Base-by-base conservation (phyloP, 2,113 vertebrate species). In the Antechinus stuartii region DNA sequence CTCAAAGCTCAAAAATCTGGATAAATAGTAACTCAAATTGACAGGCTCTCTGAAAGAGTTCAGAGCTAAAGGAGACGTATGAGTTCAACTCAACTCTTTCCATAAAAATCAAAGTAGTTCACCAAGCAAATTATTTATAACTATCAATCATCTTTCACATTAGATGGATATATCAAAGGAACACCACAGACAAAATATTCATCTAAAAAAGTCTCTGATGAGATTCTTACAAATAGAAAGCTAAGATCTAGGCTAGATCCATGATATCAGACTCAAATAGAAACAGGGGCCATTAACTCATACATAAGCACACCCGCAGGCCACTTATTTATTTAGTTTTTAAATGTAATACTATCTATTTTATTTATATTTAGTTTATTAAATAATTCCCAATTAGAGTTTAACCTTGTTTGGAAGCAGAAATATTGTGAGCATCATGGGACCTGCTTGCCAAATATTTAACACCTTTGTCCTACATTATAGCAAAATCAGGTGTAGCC, bases 61-160 rank as follows among this genome's bases (percentile, higher is more conserved):
- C 68, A 76, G 35, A 76, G 5, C 1, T 76, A 76, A 5, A 76
- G 22, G 19, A 42, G 35, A 22, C 16, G 16, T 76, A 25, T n/a
- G 68, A 76, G 68, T 35, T 76, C 68, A 76, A 22, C 4, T 76
- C 68, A 76, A 76, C 68, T 42, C 35, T n/a, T 35, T n/a, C 35
- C 68, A 42, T 76, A 76, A 76, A 76, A 76, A 22, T 76, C 61
- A 55, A 76, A 96, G 89, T 54, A 94, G 97, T 96, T 90, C 92
- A 92, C 52, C 50, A 95, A 92, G 50, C 22, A 92, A 97, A 96
- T 30, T 94, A 76, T 94, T 93, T 95, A 92, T 93, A 96, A 61
- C 90, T 27, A 91, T 19, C 95, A 93, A 96, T 35, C 0, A 0
- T 53, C 93, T 95, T 95, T 84, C 96, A 96, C 30, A 68, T 68